phyloP scores from a whole-genome alignment of 2,888 invertebrate genomes.

The Vesta saturnalis region DNA sequence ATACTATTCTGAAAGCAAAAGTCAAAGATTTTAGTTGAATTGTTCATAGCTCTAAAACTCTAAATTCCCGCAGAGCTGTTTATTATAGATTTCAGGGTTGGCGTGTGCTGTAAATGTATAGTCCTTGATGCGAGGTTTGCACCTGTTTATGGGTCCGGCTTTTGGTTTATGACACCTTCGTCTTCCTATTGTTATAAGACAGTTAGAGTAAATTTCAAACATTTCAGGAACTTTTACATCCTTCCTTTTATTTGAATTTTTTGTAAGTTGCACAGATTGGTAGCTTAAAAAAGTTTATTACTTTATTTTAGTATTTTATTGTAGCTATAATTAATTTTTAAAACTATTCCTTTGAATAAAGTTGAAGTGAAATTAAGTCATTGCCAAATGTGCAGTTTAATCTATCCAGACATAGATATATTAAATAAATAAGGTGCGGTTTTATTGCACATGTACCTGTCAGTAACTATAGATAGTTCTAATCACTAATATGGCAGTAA shows the following conservation, averaged over 20 bases:
- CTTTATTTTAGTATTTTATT: slow-evolving; percentile 7
- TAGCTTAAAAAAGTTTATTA: slow-evolving; percentile 20
- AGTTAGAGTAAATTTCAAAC: slow-evolving; percentile 32
- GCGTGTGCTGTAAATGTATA: slow-evolving; percentile 48
- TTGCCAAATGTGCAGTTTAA: slow-evolving; percentile 49
- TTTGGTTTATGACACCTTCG: slow-evolving; percentile 51
- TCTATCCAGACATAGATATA: slow-evolving; percentile 55
- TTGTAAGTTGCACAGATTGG: slow-evolving; percentile 9
- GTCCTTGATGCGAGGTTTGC: slow-evolving; percentile 49
- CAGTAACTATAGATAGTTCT: slow-evolving; percentile 51
- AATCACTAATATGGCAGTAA: slow-evolving; percentile 60
- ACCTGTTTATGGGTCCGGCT: slow-evolving; percentile 55
- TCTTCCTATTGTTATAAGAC: slow-evolving; percentile 40
- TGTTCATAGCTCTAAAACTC: slow-evolving; percentile 45
- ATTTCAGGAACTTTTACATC: slow-evolving; percentile 17
- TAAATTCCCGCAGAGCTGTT: slow-evolving; percentile 47
- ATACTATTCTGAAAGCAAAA: slow-evolving; percentile 32
- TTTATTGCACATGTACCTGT: slow-evolving; percentile 58
- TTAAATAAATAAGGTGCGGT: slow-evolving; percentile 56
- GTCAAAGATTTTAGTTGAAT: slow-evolving; percentile 41
- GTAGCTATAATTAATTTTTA: neutral
- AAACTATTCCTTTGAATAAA: neutral
- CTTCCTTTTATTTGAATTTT: slow-evolving; percentile 15
- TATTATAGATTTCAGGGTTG: slow-evolving; percentile 44
- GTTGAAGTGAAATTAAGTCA: slow-evolving; percentile 19